These are phyloP conservation scores for Heliangelus exortis DNA, from an alignment of 2,797 vertebrate genomes.

Conservation along the genomic window DNA sequence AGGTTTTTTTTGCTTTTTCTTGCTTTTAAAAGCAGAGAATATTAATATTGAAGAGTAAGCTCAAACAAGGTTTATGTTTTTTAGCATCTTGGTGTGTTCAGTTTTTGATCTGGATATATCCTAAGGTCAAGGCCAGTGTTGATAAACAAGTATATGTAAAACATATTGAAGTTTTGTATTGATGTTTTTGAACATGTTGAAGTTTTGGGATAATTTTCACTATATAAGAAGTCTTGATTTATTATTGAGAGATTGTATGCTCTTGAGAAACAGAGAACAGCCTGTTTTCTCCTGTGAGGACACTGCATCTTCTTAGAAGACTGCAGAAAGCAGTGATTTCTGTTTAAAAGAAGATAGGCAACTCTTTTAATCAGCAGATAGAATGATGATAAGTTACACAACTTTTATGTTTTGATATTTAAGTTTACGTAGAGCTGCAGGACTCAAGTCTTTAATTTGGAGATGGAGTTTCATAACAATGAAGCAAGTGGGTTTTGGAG, in stretches of 20 bases:
- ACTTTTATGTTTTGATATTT: not conserved
- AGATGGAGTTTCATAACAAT: not conserved
- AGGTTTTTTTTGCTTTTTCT: not conserved
- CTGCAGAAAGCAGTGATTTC: accelerated
- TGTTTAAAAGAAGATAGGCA: not conserved
- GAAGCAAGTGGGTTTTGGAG: not conserved
- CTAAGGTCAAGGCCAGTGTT: not conserved
- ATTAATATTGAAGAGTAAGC: not conserved
- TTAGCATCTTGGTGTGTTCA: not conserved
- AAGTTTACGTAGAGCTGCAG: not conserved
- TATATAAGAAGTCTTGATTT: not conserved
- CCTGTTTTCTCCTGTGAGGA: not conserved
- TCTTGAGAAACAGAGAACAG: not conserved
- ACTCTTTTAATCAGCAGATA: not conserved
- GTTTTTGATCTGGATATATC: not conserved
- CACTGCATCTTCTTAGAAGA: not conserved
- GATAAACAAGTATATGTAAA: not conserved
- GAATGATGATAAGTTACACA: not conserved
- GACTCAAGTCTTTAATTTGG: not conserved
- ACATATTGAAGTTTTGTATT: no score
- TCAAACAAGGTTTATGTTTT: not conserved
- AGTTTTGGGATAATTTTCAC: not conserved
- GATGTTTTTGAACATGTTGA: not conserved
- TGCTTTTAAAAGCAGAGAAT: not conserved
- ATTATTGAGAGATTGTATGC: not conserved